These are phyloP conservation scores for Lasioglossum baleicum DNA, from an alignment of 1,140 invertebrate genomes.

Conservation along the genomic window DNA sequence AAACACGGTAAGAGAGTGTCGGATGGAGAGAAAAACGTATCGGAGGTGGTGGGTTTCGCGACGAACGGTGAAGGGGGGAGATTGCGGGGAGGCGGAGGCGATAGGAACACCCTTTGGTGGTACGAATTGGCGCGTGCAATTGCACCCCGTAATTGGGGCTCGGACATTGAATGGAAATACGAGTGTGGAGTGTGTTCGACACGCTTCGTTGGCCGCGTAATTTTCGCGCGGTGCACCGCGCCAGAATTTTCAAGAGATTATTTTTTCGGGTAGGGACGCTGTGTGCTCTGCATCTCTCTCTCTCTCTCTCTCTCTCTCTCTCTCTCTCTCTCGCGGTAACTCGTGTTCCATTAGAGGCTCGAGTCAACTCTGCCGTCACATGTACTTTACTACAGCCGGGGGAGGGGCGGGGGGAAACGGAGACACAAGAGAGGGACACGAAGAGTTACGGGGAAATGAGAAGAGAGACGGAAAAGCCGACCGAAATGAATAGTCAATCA, in stretches of 20 bases:
- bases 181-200: constrained; percentile 44
- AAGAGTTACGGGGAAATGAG: too few species aligned
- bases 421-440: neutral
- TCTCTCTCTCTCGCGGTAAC: constrained; percentile 14
- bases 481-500: constrained; percentile 64
- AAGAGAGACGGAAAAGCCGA: neutral
- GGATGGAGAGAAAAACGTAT: neutral
- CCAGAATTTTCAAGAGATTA: constrained; percentile 58
- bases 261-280: constrained; percentile 44
- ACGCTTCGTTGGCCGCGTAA: constrained; percentile 52
- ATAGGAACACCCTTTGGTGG: constrained; percentile 12
- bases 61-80: too few species aligned
- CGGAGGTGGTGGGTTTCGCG: neutral
- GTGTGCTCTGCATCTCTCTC: too few species aligned
- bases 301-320: too few species aligned
- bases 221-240: constrained; percentile 46
- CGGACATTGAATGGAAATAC: constrained; percentile 50
- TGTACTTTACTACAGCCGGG: constrained; percentile 23
- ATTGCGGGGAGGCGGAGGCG: too few species aligned
- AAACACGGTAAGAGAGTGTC: neutral
- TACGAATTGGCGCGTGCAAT: constrained; percentile 47
- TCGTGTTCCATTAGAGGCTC: constrained; percentile 49
- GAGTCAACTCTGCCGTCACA: constrained; percentile 21
- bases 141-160: constrained; percentile 55
- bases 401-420: constrained; percentile 1